A percentile compares a stretch with the other conserved stretches of the same genome.
Conservation (phyloP, 2,888 invertebrate species). For the Megaustenia siamemsis region DNA sequence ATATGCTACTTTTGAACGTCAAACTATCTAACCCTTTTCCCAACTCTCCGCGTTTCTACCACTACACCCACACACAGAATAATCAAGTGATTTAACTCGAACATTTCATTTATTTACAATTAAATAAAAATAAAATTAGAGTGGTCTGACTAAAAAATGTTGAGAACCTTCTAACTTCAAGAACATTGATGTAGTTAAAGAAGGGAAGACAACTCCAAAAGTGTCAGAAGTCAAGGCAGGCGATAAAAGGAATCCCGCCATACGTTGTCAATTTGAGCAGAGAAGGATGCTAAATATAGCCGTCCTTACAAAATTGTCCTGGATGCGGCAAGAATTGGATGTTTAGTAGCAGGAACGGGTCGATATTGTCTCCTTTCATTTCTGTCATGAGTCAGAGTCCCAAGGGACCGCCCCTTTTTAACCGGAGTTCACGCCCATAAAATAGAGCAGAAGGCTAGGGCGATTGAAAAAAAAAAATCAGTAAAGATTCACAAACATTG, state of each 20-base stretch:
- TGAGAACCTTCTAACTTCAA: too few species aligned
- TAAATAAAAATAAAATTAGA: too few species aligned
- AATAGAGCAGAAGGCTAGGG: not conserved
- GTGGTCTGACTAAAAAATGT: too few species aligned
- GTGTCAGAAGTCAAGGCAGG: constrained; percentile 3
- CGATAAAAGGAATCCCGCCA: not conserved
- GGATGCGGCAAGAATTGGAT: not conserved
- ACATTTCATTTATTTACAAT: too few species aligned
- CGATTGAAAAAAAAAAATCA: too few species aligned
- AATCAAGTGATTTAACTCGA: too few species aligned
- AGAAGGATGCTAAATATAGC: too few species aligned
- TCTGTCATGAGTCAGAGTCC: constrained; percentile 49
- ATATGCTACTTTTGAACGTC: too few species aligned
- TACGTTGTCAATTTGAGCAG: not conserved
- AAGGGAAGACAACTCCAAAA: not conserved
- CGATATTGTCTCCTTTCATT: constrained; percentile 38
- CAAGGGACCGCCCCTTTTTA: constrained; percentile 50
- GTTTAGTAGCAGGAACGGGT: constrained; percentile 32
- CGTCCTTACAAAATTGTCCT: too few species aligned
- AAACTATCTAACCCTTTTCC: too few species aligned
- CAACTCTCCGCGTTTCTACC: too few species aligned
- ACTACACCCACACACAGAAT: too few species aligned
- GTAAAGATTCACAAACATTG: not conserved
- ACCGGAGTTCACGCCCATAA: constrained; percentile 47
- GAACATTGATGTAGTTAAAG: not conserved